Evolutionary conservation across 2,888 invertebrate genomes (phyloP), one percentile per base, ranked within the genome.

Genomic region (Drosophila acutilabella): DNA sequence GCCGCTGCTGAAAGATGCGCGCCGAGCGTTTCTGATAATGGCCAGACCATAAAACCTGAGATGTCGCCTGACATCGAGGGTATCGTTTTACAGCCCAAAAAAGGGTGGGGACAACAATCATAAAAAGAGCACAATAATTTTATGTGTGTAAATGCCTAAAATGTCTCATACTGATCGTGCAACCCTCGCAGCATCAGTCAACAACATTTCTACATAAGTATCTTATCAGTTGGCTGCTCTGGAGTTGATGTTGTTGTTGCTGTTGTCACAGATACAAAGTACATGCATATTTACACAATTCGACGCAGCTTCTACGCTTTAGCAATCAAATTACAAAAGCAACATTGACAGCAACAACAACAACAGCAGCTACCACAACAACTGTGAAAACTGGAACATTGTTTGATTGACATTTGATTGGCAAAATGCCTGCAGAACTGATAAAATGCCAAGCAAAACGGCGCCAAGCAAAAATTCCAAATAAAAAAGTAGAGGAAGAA

Each of bases 271-370:
- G 82, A 83, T 83, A 84, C 82, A 82, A 79, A 82, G 82, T 74
- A 84, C 84, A 86, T 78, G 81, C 76, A 83, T 86, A 84, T 84
- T 84, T 84, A 84, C 86, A 84, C 86, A 85, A 86, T 80, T 85
- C 70, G 67, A 77, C 71, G 83, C 80, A 85, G 84, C 84, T 86
- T 86, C 84, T 84, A 83, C 84, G 84, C 84, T 84, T 84, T 85
- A 86, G 86, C 84, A 84, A 84, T 84, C 86, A 84, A 86, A 84
- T 83, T 86, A 84, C 86, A 78, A 81, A 76, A 80, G 56, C 70
- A 83, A 56, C 41, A 54, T 18, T 16, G 30, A 54, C 41, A 33
- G 59, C 71, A 76, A 48, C 66, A 61, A 57, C 50, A 62, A 59
- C 42, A 36, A 61, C 71, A 76, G 42, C 64, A 61, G 51, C 52